phyloP scores from a whole-genome alignment of 2,797 vertebrate genomes.

The Phoeniculus purpureus region DNA sequence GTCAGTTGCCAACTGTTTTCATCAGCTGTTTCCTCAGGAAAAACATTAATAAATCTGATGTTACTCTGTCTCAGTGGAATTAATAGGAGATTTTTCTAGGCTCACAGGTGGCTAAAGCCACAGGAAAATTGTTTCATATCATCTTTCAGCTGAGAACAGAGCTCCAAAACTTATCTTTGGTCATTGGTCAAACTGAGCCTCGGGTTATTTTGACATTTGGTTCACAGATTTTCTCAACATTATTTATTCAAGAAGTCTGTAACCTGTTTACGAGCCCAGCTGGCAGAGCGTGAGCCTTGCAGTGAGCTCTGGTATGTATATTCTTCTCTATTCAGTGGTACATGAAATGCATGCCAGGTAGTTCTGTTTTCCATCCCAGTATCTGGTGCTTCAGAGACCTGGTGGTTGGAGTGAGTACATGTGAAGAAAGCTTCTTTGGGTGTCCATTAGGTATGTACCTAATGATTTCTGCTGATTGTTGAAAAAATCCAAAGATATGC shows the following conservation, averaged over 20 bases:
- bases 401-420: neutral
- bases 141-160: constrained; percentile 18
- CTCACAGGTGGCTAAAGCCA: constrained; percentile 39
- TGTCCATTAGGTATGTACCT: neutral
- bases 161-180: constrained; percentile 26
- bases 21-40: neutral
- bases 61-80: neutral
- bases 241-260: constrained; percentile 36
- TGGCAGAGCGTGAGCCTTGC: constrained; percentile 16
- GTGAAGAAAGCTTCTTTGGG: neutral
- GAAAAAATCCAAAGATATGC: neutral
- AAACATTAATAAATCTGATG: neutral
- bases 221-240: constrained; percentile 54
- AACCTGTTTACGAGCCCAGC: constrained; percentile 41
- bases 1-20: neutral
- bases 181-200: constrained; percentile 52
- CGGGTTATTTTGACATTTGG: constrained; percentile 62
- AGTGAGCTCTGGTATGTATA: neutral
- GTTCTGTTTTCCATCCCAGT: neutral
- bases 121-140: constrained; percentile 10
- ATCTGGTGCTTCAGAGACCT: neutral
- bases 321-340: neutral
- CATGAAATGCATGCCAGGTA: neutral
- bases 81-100: neutral
- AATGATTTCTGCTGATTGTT: neutral